phyloP scores from a whole-genome alignment of 2,888 invertebrate species.

The Boloria selene region DNA sequence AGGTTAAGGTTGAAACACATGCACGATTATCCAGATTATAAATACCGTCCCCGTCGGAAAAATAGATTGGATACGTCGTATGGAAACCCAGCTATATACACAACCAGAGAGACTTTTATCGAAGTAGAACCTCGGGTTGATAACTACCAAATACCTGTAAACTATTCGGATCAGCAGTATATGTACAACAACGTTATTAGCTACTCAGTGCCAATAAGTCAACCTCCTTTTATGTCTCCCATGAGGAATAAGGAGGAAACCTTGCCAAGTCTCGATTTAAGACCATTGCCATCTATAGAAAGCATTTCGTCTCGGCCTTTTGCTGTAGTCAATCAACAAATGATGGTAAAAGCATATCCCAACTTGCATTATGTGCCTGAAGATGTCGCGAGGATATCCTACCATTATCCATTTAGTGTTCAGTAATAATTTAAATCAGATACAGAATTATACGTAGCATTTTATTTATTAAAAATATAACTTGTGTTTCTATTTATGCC shows the following conservation, averaged over 20 bases:
- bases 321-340: slow-evolving; percentile 74
- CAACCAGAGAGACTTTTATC: slow-evolving; percentile 61
- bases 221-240: slow-evolving; percentile 61
- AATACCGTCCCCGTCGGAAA: slow-evolving; percentile 85
- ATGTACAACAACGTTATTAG: slow-evolving; percentile 75
- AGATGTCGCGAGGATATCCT: slow-evolving; percentile 73
- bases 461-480: no score
- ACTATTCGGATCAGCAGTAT: slow-evolving; percentile 65
- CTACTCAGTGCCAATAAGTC: slow-evolving; percentile 67
- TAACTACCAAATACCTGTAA: slow-evolving; percentile 62
- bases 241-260: slow-evolving; percentile 68
- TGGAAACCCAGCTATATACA: slow-evolving; percentile 57
- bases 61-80: slow-evolving; percentile 76
- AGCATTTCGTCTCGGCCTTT: slow-evolving; percentile 75
- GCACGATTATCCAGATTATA: slow-evolving; percentile 88
- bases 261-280: slow-evolving; percentile 61
- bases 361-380: slow-evolving; percentile 73
- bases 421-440: slow-evolving; percentile 49
- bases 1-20: slow-evolving; percentile 87
- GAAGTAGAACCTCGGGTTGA: slow-evolving; percentile 70
- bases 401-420: slow-evolving; percentile 75
- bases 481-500: no score
- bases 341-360: slow-evolving; percentile 79
- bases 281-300: slow-evolving; percentile 76
- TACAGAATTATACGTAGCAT: no score